These are phyloP conservation scores for Mactra quadrangularis DNA, from an alignment of 1,140 invertebrate genomes.

Conservation along the genomic window DNA sequence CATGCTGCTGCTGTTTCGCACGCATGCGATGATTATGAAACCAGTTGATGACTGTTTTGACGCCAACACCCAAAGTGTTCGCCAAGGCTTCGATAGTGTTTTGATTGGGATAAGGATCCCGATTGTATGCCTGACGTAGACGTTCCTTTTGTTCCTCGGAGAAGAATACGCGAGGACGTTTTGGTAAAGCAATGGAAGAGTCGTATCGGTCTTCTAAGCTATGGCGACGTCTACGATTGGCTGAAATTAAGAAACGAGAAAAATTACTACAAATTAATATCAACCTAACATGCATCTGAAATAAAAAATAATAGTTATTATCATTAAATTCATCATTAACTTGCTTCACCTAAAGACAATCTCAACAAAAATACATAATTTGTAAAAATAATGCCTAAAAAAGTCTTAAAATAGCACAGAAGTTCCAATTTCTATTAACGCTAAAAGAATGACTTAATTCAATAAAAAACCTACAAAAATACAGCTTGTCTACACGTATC, in stretches of 20 bases:
- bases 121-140: slow-evolving; percentile 94
- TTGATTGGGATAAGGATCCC: slow-evolving; percentile 98
- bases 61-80: slow-evolving; percentile 94
- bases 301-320: too few relatives aligned
- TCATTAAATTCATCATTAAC: too few relatives aligned
- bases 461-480: too few relatives aligned
- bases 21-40: slow-evolving; percentile 99
- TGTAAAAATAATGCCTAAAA: too few relatives aligned
- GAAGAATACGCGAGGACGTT: slow-evolving; percentile 92
- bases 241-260: slow-evolving; percentile 69
- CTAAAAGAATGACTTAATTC: too few relatives aligned
- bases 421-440: too few relatives aligned
- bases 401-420: too few relatives aligned
- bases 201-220: slow-evolving; percentile 79
- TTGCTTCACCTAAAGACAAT: too few relatives aligned
- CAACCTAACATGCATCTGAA: too few relatives aligned
- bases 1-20: slow-evolving; percentile 88
- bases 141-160: slow-evolving; percentile 99
- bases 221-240: slow-evolving; percentile 74
- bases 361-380: too few relatives aligned
- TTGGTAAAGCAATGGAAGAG: slow-evolving; percentile 74
- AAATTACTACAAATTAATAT: neutral
- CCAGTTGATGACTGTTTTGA: slow-evolving; percentile 98
- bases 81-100: slow-evolving; percentile 97
- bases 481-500: too few relatives aligned